Conservation (phyloP, 1,140 invertebrate genomes). For the Tribolium castaneum region DNA sequence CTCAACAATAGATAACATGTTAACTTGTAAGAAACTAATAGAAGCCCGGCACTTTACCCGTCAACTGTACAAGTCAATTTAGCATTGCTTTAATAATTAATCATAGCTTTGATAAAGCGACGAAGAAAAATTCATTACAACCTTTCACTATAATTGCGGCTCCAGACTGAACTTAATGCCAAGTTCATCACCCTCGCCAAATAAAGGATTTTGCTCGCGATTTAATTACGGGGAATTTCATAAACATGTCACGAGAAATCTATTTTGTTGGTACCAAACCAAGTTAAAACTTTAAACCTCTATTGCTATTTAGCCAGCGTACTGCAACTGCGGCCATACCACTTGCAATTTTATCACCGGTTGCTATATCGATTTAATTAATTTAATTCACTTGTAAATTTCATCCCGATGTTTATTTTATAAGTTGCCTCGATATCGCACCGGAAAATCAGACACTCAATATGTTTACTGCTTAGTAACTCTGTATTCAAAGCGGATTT, state of each 20-base stretch:
- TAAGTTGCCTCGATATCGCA: not conserved
- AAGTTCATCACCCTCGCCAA: not conserved
- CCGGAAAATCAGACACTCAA: not conserved
- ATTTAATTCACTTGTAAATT: not conserved
- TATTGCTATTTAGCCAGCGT: no score
- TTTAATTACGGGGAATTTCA: not conserved
- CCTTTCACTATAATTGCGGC: not conserved
- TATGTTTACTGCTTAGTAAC: not conserved
- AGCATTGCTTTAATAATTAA: slow-evolving; percentile 7
- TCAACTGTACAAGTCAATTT: slow-evolving; percentile 6
- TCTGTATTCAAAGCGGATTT: slow-evolving; percentile 9
- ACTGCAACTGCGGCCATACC: no score
- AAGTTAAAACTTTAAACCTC: no score
- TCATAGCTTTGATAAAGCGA: not conserved
- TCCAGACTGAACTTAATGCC: not conserved
- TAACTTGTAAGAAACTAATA: slow-evolving; percentile 19
- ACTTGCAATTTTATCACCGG: no score
- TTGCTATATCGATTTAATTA: not conserved
- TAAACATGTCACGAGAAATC: not conserved
- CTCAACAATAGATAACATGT: slow-evolving; percentile 2
- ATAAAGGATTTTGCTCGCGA: not conserved
- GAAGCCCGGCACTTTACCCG: not conserved
- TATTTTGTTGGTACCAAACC: not conserved
- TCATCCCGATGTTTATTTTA: not conserved
- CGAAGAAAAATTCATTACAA: slow-evolving; percentile 15